Percentiles rank a stretch among this genome's conserved stretches.
phyloP scores from a whole-genome alignment of 2,888 invertebrate genomes.

The Malachius bipustulatus region DNA sequence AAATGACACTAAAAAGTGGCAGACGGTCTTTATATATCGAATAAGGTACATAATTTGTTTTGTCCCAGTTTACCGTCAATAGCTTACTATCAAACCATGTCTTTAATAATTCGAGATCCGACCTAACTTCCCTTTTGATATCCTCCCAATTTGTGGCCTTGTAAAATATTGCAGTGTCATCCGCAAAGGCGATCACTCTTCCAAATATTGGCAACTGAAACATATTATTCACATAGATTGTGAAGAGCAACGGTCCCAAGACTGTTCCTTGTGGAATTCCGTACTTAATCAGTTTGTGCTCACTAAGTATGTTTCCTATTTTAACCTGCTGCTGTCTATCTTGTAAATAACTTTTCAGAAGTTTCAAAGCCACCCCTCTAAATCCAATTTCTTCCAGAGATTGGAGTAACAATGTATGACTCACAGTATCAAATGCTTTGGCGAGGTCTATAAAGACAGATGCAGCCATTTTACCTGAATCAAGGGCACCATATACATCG shows the following conservation, averaged over 20 bases:
- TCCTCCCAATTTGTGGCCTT: background rate
- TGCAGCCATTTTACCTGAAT: too few species aligned
- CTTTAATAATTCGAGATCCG: too few species aligned
- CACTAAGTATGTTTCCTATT: background rate
- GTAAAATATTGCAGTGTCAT: background rate
- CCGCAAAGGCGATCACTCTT: background rate
- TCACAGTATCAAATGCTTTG: background rate
- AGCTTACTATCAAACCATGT: too few species aligned
- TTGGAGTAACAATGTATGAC: background rate
- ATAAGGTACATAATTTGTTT: too few species aligned
- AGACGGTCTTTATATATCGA: too few species aligned
- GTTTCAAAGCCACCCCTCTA: background rate
- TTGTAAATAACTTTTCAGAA: background rate
- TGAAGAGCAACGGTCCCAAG: background rate
- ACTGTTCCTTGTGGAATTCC: slow-evolving; percentile 2
- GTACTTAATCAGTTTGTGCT: background rate
- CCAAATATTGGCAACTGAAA: background rate
- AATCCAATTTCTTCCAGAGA: background rate
- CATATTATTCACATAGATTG: slow-evolving; percentile 1
- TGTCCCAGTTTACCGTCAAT: too few species aligned
- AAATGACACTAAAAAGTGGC: too few species aligned
- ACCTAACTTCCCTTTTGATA: background rate
- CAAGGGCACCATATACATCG: too few species aligned
- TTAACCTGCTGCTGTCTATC: background rate
- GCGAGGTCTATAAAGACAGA: too few species aligned